Evolutionary conservation across 2,888 invertebrate species (phyloP), one percentile per base, ranked within the genome.

Genomic region (Dione juno): DNA sequence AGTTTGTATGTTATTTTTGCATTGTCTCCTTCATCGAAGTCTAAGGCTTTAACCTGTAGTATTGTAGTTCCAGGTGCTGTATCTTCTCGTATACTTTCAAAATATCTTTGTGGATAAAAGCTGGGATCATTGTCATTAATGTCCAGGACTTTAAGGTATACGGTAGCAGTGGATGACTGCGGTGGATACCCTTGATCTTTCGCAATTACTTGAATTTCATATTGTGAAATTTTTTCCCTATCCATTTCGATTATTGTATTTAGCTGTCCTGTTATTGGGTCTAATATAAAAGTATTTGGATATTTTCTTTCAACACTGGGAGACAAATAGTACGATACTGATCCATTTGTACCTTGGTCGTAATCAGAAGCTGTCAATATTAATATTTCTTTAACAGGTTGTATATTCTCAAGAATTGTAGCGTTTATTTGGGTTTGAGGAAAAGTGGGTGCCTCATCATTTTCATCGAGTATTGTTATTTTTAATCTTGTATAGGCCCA

Each of bases 341-440:
- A 97, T 43, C 98, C 98, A 89, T 98, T 98, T 8, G 98, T 97
- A 43, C 98, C 98, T 88, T 98, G 97, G 89, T 98, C 98, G 86
- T 97, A 97, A 92, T 98, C 98, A 9, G 96, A 95, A 21, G 98
- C 98, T 37, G 97, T 96, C 66, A 98, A 88, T 88, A 97, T 96
- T 0, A 97, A 95, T 35, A 98, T 96, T 78, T 97, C 93, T 76
- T 97, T 97, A 75, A 95, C 95, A 0, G 97, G 95, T 66, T 96
- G 96, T 10, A 96, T 95, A 84, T 96, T 97, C 91, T 98, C 98
- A 64, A 96, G 95, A 45, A 98, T 84, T 50, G 95, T 96, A 5
- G 97, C 96, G 80, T 96, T 96, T 52, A 97, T 95, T 77, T 94
- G 88, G 45, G 94, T 90, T 82, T 97, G 96, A 0, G 96, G 95